Base-by-base conservation (phyloP, 2,113 vertebrate genomes). In the Oryzias celebensis region DNA sequence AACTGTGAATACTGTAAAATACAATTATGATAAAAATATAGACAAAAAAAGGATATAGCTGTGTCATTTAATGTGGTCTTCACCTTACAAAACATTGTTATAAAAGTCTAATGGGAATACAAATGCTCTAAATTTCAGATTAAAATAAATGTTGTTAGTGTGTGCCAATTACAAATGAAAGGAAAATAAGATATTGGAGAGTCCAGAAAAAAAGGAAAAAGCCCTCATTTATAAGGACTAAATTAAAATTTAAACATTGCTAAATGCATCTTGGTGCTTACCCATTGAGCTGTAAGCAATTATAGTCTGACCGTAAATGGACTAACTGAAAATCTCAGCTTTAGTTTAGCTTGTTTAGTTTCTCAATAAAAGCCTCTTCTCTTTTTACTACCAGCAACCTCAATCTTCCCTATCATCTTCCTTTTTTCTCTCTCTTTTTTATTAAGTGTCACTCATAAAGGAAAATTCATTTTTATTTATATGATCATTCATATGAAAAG, bases 201-300 rank as follows among this genome's bases (percentile, higher is more conserved):
- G 55, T 20, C 47, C 23, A 8, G 46, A 55, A 50, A 46, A 31
- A 59, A 77, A 64, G 61, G 49, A 42, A 51, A 76, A 73, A 80
- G 62, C 51, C 58, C 56, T 43, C 56, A 77, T 86, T 83, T 62
- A 79, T 71, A 51, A 28, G 7, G 7, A 65, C 56, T 65, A 65
- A 84, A 82, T 85, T 80, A 83, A 79, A 77, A 71, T 64, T 65
- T 73, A 82, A 80, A 62, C 50, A 16, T 68, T 15, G 58, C 41
- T 85, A 82, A 89, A 85, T 85, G 76, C 70, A 78, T 78, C 75
- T 81, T 42, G 52, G 57, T 67, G 73, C 65, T 76, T 80, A 78
- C 85, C 85, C 69, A 23, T 68, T 49, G 78, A 80, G 83, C 70
- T 87, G 15, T 70, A 50, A 76, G 71, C 82, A 87, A 87, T 85